A percentile compares a stretch with the other conserved stretches of the same genome.
Evolutionary conservation across 2,113 vertebrate species (phyloP).

Genomic region (Tenrec ecaudatus): DNA sequence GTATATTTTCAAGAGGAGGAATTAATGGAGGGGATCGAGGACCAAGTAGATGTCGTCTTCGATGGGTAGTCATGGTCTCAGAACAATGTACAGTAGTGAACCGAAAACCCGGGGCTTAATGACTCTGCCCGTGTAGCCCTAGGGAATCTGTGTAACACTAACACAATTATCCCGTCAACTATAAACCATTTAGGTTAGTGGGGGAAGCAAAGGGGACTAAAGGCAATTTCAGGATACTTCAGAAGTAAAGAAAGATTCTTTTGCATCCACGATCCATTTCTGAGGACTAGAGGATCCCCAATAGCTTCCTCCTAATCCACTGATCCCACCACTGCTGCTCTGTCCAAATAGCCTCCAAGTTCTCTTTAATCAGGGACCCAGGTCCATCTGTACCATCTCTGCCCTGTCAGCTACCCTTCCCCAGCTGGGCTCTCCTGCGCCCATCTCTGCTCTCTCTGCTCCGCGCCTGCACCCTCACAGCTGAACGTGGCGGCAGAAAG

Average conservation of each 20-base stretch:
- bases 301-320: background rate
- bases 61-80: background rate
- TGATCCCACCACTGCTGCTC: background rate
- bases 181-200: background rate
- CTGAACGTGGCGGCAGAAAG: background rate
- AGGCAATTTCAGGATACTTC: conserved; percentile 15
- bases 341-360: background rate
- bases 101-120: background rate
- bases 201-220: background rate
- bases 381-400: no score
- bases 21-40: background rate
- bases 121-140: background rate
- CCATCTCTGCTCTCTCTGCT: background rate
- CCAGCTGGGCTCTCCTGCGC: no score
- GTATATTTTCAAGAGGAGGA: background rate
- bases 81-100: background rate
- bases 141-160: background rate
- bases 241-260: background rate
- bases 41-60: background rate
- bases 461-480: background rate
- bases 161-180: background rate
- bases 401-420: no score
- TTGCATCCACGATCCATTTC: background rate
- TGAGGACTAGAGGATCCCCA: no score
- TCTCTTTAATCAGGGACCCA: background rate